phyloP scores from a whole-genome alignment of 2,888 invertebrate species.

The Operophtera brumata region DNA sequence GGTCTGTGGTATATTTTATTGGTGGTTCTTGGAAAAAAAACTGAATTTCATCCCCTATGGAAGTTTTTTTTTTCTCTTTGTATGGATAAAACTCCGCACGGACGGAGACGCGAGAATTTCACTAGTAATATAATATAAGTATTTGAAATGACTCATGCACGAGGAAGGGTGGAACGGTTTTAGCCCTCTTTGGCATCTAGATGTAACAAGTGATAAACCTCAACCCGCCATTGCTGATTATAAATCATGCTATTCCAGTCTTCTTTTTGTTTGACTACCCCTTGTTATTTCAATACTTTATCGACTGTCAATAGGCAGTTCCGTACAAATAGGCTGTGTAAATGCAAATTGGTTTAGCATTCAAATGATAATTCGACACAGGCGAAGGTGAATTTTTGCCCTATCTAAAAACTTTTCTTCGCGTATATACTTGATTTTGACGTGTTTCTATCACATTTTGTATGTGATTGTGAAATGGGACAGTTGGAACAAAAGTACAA shows the following conservation, averaged over 20 bases:
- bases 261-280: background rate
- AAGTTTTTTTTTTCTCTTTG: too few relatives aligned
- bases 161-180: too few relatives aligned
- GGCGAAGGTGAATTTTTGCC: conserved; percentile 50
- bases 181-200: too few relatives aligned
- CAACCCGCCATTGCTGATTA: background rate
- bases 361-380: conserved; percentile 67
- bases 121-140: too few relatives aligned
- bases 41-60: too few relatives aligned
- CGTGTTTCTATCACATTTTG: conserved; percentile 23
- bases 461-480: too few relatives aligned
- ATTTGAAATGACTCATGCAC: too few relatives aligned
- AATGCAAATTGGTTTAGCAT: conserved; percentile 70
- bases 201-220: background rate
- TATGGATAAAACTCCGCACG: too few relatives aligned
- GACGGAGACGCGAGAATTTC: too few relatives aligned
- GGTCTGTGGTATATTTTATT: too few relatives aligned
- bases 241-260: background rate
- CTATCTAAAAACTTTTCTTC: conserved; percentile 39
- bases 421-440: conserved; percentile 46
- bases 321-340: conserved; percentile 58
- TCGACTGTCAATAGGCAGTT: conserved; percentile 36
- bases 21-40: too few relatives aligned
- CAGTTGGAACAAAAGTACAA: too few relatives aligned
- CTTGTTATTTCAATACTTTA: conserved; percentile 16